Base-by-base conservation (phyloP, 2,888 invertebrate species). In the Lochmaea capreae region DNA sequence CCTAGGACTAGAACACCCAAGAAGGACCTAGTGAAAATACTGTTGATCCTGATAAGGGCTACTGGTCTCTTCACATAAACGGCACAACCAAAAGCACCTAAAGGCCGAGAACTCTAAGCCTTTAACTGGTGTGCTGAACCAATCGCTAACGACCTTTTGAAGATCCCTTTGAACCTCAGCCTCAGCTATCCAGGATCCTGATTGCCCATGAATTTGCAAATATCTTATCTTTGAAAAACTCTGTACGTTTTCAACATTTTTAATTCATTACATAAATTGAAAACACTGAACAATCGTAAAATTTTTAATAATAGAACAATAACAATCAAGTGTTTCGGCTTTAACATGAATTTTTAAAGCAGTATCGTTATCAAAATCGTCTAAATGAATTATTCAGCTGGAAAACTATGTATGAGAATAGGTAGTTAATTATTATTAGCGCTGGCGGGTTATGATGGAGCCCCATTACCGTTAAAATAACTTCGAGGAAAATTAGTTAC, bases 371-470 rank as follows among this genome's bases (percentile, higher is more conserved):
- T 26, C 14, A n/a, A 22, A 58, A 58, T 26, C 58, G 9, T 14
- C n/a, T 59, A 59, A 59, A 59, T 26, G 59, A 33, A 33, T 59
- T 59, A 59, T 59, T 39, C 59, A 14, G 61, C n/a, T 39, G n/a
- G 61, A 61, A 61, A 61, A 61, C 61, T 39, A 39, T 61, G 33
- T 26, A 61, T 26, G n/a, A 18, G 11, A 11, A 61, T 61, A 61
- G 61, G 61, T 61, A 61, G 61, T 61, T 61, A 61, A 61, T 61
- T 61, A 61, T 61, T 61, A 61, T 61, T 61, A 61, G 39, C 33
- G 39, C 16, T 61, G 39, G 14, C 61, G 61, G 61, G 61, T 39
- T 61, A 61, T 61, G 61, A 39, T 61, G 61, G 39, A 61, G n/a
- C 22, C 39, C 61, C 39, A 61, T 61, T 61, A 61, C 9, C 61